phyloP scores from a whole-genome alignment of 2,797 vertebrate genomes.

The Myotis myotis region DNA sequence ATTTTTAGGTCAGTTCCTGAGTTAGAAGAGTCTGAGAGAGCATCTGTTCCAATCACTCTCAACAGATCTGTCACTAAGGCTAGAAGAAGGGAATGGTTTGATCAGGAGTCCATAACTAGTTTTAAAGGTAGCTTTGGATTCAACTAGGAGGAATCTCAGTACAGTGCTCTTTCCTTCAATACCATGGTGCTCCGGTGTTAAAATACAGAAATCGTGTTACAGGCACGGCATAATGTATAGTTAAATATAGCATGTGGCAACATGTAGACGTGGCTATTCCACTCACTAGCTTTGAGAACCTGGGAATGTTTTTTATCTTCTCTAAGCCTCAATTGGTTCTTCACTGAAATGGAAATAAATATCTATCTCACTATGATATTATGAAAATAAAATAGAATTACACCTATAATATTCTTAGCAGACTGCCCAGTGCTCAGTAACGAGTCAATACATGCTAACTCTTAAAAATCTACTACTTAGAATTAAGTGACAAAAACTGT shows the following conservation, averaged over 20 bases:
- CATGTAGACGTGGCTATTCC: background rate
- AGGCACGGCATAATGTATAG: background rate
- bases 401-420: background rate
- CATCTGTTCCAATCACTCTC: background rate
- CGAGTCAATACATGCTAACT: background rate
- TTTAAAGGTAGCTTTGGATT: background rate
- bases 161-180: no score
- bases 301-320: background rate
- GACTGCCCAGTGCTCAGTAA: background rate
- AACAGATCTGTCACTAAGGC: background rate
- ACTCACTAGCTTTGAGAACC: background rate
- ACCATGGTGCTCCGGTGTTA: background rate
- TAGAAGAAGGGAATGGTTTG: background rate
- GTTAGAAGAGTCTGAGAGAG: background rate
- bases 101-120: background rate
- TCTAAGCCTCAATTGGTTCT: background rate
- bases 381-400: constrained; percentile 1
- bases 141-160: background rate
- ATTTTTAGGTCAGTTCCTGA: background rate
- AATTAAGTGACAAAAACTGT: background rate
- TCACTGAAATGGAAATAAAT: background rate
- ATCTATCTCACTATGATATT: background rate
- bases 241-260: background rate
- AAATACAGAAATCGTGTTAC: background rate
- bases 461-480: background rate